These are phyloP conservation scores for Holothuria scabra DNA, from an alignment of 53 echinoderm and acorn worm genomes.

Conservation along the genomic window DNA sequence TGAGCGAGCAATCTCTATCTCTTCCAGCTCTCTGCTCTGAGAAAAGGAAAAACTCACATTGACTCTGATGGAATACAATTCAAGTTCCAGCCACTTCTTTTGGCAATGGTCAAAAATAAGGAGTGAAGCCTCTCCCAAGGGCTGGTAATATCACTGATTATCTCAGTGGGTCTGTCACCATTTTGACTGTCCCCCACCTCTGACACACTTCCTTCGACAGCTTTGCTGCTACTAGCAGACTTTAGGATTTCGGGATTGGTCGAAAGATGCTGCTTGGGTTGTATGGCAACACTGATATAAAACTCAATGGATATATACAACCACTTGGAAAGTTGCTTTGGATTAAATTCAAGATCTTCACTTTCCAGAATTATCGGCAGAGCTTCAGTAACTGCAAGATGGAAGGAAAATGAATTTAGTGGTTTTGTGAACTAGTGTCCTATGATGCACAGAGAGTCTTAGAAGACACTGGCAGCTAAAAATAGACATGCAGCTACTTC, in stretches of 20 bases:
- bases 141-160: slow-evolving; percentile 14
- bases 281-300: slow-evolving; percentile 31
- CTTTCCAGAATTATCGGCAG: slow-evolving; percentile 30
- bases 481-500: too few relatives aligned
- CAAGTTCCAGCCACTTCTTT: slow-evolving; percentile 29
- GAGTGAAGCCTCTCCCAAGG: slow-evolving; percentile 25
- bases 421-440: too few relatives aligned
- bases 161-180: not conserved
- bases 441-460: not conserved
- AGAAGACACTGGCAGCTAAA: not conserved
- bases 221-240: not conserved
- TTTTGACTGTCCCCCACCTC: not conserved
- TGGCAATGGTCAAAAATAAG: not conserved
- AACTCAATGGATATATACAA: slow-evolving; percentile 25
- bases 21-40: too few relatives aligned
- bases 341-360: slow-evolving; percentile 3
- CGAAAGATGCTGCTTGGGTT: not conserved
- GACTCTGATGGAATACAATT: slow-evolving; percentile 13
- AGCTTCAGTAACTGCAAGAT: slow-evolving; percentile 28
- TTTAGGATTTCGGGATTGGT: slow-evolving; percentile 1
- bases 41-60: not conserved
- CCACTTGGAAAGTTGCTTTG: slow-evolving; percentile 1
- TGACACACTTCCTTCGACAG: not conserved
- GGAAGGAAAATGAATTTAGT: not conserved
- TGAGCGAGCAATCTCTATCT: too few relatives aligned